Conservation (phyloP, 1,140 invertebrate species). For the Tetramorium parvispinum region DNA sequence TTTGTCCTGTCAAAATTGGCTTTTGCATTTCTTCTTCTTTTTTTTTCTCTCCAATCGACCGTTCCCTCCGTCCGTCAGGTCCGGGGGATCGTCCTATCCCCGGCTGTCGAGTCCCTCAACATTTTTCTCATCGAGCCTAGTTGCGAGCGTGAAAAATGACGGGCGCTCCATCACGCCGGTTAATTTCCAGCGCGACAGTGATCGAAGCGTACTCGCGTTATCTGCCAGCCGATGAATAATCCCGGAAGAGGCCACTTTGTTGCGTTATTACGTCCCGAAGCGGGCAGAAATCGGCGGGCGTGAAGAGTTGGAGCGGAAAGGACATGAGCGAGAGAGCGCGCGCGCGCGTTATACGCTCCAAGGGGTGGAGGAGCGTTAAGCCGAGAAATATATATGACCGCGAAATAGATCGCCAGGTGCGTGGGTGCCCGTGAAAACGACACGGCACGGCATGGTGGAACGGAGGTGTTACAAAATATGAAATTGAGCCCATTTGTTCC, state of each 20-base stretch:
- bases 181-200: slow-evolving; percentile 64
- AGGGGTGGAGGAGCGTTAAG: slow-evolving; percentile 50
- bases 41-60: not conserved
- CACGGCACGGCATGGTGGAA: slow-evolving; percentile 29
- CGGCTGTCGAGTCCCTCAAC: slow-evolving; percentile 28
- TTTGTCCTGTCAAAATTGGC: slow-evolving; percentile 51
- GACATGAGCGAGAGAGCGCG: too few relatives aligned
- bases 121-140: slow-evolving; percentile 59
- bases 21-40: not conserved
- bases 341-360: not conserved
- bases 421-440: slow-evolving; percentile 75
- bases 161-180: slow-evolving; percentile 56
- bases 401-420: slow-evolving; percentile 81
- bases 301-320: not conserved
- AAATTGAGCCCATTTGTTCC: slow-evolving; percentile 84
- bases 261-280: slow-evolving; percentile 59
- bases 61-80: slow-evolving; percentile 25
- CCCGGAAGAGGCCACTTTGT: slow-evolving; percentile 59
- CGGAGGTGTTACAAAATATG: slow-evolving; percentile 80
- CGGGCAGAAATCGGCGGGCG: slow-evolving; percentile 36
- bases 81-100: slow-evolving; percentile 16
- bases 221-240: slow-evolving; percentile 49
- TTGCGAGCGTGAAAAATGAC: slow-evolving; percentile 65
- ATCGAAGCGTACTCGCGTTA: slow-evolving; percentile 56
- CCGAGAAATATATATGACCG: slow-evolving; percentile 75